Conservation (phyloP, 1,140 invertebrate genomes). For the Zaprionus ghesquierei region DNA sequence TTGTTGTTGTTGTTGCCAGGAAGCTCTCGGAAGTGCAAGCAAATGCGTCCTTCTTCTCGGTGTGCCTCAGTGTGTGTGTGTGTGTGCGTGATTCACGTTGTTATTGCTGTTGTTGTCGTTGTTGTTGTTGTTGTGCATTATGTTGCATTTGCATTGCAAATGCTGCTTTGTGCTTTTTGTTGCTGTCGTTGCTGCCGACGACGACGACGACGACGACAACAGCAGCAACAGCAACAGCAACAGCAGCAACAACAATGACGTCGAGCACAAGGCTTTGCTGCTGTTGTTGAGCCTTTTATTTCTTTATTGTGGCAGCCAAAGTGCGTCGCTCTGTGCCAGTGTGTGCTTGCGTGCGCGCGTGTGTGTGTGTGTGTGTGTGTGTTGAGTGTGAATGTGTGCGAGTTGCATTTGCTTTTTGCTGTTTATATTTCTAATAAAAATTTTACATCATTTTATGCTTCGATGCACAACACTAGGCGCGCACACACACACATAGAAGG, state of each 20-base stretch:
- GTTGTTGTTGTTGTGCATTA: slow-evolving; percentile 61
- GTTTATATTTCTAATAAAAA: slow-evolving; percentile 80
- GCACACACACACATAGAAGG: background rate
- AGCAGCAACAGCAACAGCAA: slow-evolving; percentile 30
- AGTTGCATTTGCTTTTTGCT: slow-evolving; percentile 55
- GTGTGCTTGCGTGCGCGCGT: slow-evolving; percentile 4
- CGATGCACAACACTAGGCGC: slow-evolving; percentile 58
- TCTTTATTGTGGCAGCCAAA: slow-evolving; percentile 67
- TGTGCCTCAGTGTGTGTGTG: slow-evolving; percentile 31
- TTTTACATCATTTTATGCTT: slow-evolving; percentile 72
- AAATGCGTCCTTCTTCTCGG: slow-evolving; percentile 56
- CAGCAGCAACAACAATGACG: slow-evolving; percentile 33
- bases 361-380: slow-evolving; percentile 9
- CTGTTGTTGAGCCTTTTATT: slow-evolving; percentile 66
- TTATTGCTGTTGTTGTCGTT: slow-evolving; percentile 41
- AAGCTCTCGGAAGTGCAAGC: slow-evolving; percentile 65
- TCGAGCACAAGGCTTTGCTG: slow-evolving; percentile 57
- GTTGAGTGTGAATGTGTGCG: slow-evolving; percentile 4
- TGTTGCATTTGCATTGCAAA: slow-evolving; percentile 79
- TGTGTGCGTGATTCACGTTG: slow-evolving; percentile 44
- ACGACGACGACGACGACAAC: slow-evolving; percentile 1
- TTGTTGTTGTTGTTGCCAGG: slow-evolving; percentile 32
- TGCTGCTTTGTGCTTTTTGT: slow-evolving; percentile 73
- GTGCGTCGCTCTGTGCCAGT: slow-evolving; percentile 37
- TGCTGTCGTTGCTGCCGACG: slow-evolving; percentile 55